These are phyloP conservation scores for Orchesella flavescens DNA, from an alignment of 2,888 invertebrate species.

Conservation along the genomic window DNA sequence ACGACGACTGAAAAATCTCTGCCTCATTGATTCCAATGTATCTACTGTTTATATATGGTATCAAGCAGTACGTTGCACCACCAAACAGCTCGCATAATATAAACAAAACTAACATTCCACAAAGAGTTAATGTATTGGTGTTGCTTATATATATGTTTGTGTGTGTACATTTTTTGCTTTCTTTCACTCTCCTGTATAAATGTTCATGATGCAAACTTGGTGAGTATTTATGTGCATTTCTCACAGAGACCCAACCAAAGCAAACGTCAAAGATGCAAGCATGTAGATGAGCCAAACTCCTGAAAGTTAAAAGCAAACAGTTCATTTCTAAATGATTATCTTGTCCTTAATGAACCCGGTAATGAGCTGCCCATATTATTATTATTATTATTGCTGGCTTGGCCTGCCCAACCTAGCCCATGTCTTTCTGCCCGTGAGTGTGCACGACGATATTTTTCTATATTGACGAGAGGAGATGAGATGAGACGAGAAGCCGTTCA, in stretches of 20 bases:
- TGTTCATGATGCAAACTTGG: neutral
- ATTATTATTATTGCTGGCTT: slow-evolving; percentile 43
- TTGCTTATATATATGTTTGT: neutral
- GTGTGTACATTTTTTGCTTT: neutral
- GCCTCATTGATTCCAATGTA: too few relatives aligned
- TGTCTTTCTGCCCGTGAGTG: slow-evolving; percentile 24
- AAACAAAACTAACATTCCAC: too few relatives aligned
- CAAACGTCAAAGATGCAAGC: neutral
- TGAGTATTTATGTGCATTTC: slow-evolving; percentile 1
- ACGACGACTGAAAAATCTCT: too few relatives aligned
- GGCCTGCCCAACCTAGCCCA: slow-evolving; percentile 52
- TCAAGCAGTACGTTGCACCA: too few relatives aligned
- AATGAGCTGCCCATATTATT: slow-evolving; percentile 64
- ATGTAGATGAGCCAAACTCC: slow-evolving; percentile 36
- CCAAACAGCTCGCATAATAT: too few relatives aligned
- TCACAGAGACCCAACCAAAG: neutral
- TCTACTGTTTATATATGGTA: too few relatives aligned
- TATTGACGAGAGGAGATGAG: neutral
- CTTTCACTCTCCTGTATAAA: neutral
- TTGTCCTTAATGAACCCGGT: slow-evolving; percentile 64
- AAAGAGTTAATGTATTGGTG: too few relatives aligned
- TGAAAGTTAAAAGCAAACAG: slow-evolving; percentile 55
- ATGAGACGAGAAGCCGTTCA: slow-evolving; percentile 24
- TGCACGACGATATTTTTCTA: neutral
- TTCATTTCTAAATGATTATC: slow-evolving; percentile 62